Base-by-base conservation (phyloP, 2,888 invertebrate genomes). In the Clitarchus hookeri region DNA sequence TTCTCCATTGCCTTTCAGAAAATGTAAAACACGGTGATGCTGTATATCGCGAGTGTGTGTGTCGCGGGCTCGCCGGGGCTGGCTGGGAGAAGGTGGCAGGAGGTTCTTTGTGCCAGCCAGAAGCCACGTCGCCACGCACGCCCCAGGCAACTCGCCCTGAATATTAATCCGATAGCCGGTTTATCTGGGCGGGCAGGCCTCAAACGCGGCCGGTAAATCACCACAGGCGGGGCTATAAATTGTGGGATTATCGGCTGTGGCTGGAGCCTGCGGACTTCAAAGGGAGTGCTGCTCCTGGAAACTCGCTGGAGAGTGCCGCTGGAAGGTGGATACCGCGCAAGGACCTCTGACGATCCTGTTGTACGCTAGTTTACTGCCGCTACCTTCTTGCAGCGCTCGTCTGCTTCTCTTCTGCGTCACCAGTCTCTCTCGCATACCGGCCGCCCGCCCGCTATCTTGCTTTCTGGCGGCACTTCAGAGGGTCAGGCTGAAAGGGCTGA, bases 191-290 rank as follows among this genome's bases (percentile, higher is more conserved):
- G 19, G 19, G 65, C 65, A 19, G 23, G 65, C 65, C 65, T 65
- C 65, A 65, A 65, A 65, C 65, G 65, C 65, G 65, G 65, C 65
- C 65, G 65, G 65, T 23, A 65, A 65, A 65, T 65, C 65, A 65
- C 65, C 65, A 23, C 65, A 23, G 65, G 65, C 65, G 65, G 16
- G 65, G 65, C 65, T 65, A n/a, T 65, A 65, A 65, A 65, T 65
- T 65, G 65, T 23, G n/a, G n/a, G 16, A 65, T 65, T 65, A 65
- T 65, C 65, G 65, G 65, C 36, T 36, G 36, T 48, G 48, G 48
- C 48, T 48, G 48, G 12, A 1, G 48, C 48, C 48, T 1, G 11
- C 48, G 12, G 65, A 65, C 65, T 65, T 65, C 65, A 65, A 65
- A 65, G 65, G 8, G 65, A 53, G 53, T 53, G 12, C 53, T 53